These are phyloP conservation scores for Corbicula japonica DNA, from an alignment of 2,888 invertebrate species.

Conservation along the genomic window DNA sequence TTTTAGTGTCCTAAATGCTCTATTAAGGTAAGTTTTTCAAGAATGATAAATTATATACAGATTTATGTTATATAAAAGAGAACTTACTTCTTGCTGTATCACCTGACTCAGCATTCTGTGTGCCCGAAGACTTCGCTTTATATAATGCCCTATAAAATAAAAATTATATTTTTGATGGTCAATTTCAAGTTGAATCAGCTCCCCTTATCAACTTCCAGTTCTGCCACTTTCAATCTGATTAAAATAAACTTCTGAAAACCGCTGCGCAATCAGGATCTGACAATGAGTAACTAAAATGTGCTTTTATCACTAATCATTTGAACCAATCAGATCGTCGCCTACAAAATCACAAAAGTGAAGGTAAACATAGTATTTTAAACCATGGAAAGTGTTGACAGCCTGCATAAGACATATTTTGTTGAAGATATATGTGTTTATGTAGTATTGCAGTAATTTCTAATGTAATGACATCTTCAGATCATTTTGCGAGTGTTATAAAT, in stretches of 20 bases:
- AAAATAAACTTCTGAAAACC: not conserved
- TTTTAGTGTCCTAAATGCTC: too few relatives aligned
- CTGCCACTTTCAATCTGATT: too few relatives aligned
- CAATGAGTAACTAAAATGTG: not conserved
- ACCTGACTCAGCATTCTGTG: conserved; percentile 7
- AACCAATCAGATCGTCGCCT: not conserved
- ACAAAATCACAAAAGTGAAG: not conserved
- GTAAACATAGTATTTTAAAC: too few relatives aligned
- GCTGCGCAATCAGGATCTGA: not conserved
- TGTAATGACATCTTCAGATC: too few relatives aligned
- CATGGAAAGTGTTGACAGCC: too few relatives aligned
- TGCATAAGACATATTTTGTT: too few relatives aligned
- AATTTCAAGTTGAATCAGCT: not conserved
- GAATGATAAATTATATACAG: not conserved
- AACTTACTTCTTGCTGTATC: conserved; percentile 36
- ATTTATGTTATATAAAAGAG: not conserved
- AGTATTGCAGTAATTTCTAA: too few relatives aligned
- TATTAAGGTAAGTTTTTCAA: too few relatives aligned
- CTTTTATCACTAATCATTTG: not conserved
- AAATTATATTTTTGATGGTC: not conserved
- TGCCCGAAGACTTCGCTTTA: conserved; percentile 26
- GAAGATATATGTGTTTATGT: too few relatives aligned
- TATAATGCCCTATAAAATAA: conserved; percentile 35
- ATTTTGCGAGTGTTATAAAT: too few relatives aligned
- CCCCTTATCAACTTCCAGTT: not conserved